Evolutionary conservation across 2,113 vertebrate species (phyloP).

Genomic region (Gulo gulo): DNA sequence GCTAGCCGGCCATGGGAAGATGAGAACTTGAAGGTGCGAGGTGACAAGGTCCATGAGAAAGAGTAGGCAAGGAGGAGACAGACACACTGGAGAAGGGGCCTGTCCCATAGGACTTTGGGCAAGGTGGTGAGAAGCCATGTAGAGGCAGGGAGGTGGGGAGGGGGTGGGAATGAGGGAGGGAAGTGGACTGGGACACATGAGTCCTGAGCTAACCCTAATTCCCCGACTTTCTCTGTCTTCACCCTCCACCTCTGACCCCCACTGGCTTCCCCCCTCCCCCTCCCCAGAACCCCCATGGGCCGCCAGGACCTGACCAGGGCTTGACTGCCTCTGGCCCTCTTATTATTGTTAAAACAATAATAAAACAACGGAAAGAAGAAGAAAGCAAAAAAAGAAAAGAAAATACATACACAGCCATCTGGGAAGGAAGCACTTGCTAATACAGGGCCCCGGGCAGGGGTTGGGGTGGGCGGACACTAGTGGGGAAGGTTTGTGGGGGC

Average conservation of each 20-base stretch:
- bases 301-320: constrained; percentile 72
- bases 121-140: not conserved
- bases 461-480: not conserved
- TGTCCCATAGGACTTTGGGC: not conserved
- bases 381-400: constrained; percentile 80
- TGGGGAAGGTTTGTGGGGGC: not conserved
- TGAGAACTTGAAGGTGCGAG: not conserved
- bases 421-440: constrained; percentile 66
- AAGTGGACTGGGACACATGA: not conserved
- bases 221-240: constrained; percentile 53
- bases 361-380: constrained; percentile 79
- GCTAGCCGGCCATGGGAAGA: not conserved
- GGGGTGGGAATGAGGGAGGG: not conserved
- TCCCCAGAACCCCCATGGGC: constrained; percentile 73
- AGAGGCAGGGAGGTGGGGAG: not conserved
- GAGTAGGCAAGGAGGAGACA: not conserved
- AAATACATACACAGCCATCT: constrained; percentile 77
- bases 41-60: not conserved
- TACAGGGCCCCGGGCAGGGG: constrained; percentile 33
- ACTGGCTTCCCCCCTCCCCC: constrained; percentile 68
- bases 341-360: constrained; percentile 80
- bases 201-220: constrained; percentile 50
- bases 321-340: constrained; percentile 66
- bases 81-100: not conserved
- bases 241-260: constrained; percentile 77